Percentiles rank a stretch among this genome's conserved stretches.
These are phyloP conservation scores for Melipona bicolor DNA, from an alignment of 2,888 invertebrate genomes.

Conservation along the genomic window DNA sequence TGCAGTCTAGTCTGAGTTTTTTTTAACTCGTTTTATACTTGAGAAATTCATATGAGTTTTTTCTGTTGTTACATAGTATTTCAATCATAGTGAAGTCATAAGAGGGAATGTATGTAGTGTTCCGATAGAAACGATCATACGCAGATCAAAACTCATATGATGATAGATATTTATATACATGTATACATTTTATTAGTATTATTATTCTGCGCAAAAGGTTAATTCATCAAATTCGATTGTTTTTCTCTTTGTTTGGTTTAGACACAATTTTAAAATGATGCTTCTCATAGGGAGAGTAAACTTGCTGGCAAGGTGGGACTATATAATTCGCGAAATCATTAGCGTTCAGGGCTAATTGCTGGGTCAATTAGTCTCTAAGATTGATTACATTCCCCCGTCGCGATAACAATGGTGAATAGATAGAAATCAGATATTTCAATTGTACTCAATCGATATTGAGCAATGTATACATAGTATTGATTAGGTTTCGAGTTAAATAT, in stretches of 20 bases:
- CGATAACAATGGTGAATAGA: conserved; percentile 8
- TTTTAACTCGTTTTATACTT: conserved; percentile 32
- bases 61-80: conserved; percentile 11
- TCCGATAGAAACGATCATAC: conserved; percentile 5
- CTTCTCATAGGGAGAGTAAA: conserved; percentile 10
- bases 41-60: conserved; percentile 63
- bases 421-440: conserved; percentile 1
- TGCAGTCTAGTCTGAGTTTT: conserved; percentile 74
- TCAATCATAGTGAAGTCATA: neutral
- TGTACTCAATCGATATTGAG: neutral
- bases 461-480: conserved; percentile 37
- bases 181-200: conserved; percentile 49
- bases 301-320: conserved; percentile 72
- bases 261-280: conserved; percentile 4
- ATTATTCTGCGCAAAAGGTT: conserved; percentile 59
- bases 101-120: neutral
- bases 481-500: conserved; percentile 38
- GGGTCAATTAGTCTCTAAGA: conserved; percentile 73
- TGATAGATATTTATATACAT: conserved; percentile 57
- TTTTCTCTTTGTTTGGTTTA: neutral
- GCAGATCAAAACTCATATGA: conserved; percentile 39
- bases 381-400: conserved; percentile 53
- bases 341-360: conserved; percentile 72
- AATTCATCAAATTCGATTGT: conserved; percentile 20
- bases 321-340: conserved; percentile 32